phyloP scores from a whole-genome alignment of 1,140 invertebrate species.

The Lasaia peninsularis region DNA sequence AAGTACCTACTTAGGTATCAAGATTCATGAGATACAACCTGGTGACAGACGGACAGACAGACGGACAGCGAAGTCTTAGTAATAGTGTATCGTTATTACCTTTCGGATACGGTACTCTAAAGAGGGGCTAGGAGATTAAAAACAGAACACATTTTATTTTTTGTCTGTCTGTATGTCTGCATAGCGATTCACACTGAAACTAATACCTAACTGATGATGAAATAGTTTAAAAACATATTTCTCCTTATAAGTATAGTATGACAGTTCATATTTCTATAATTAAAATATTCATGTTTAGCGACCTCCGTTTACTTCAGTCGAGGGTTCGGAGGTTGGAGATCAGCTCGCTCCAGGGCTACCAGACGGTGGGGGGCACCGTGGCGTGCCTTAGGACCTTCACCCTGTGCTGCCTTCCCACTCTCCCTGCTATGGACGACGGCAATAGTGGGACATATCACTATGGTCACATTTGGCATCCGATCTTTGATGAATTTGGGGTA shows the following conservation, averaged over 20 bases:
- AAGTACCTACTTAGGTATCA: too few species aligned
- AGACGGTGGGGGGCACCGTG: conserved; percentile 65
- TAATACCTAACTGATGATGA: too few species aligned
- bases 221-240: too few species aligned
- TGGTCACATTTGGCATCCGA: conserved; percentile 65
- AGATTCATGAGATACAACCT: too few species aligned
- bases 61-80: too few species aligned
- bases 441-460: conserved; percentile 65
- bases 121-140: too few species aligned
- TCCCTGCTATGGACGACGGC: conserved; percentile 74
- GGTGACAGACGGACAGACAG: too few species aligned
- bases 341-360: conserved; percentile 60
- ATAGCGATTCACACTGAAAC: too few species aligned
- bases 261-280: not conserved
- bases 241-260: not conserved
- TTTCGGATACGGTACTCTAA: too few species aligned
- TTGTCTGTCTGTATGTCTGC: too few species aligned
- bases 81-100: too few species aligned
- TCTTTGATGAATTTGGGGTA: conserved; percentile 64
- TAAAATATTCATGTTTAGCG: conserved; percentile 32
- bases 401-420: conserved; percentile 64
- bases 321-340: conserved; percentile 67
- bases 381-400: conserved; percentile 74
- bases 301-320: conserved; percentile 68
- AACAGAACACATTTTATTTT: too few species aligned